Evolutionary conservation across 2,888 invertebrate genomes (phyloP).

Genomic region (Heliconius charithonia): DNA sequence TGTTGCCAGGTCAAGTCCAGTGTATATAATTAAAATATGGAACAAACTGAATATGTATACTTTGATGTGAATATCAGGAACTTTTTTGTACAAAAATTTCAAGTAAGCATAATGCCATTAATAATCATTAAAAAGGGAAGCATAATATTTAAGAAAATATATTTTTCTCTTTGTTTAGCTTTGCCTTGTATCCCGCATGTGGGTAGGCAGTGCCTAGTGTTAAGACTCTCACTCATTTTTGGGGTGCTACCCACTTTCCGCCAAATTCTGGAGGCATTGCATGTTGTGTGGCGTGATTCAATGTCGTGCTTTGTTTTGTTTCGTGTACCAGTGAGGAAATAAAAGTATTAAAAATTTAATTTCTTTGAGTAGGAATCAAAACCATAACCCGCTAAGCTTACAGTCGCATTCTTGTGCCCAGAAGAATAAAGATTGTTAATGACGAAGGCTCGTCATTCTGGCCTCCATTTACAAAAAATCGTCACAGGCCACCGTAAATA

Average conservation of each 20-base stretch:
- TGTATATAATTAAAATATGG: constrained; percentile 33
- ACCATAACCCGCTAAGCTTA: no score
- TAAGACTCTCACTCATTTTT: no score
- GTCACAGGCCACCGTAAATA: background rate
- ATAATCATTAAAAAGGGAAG: background rate
- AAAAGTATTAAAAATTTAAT: no score
- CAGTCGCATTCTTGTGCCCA: no score
- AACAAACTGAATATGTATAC: constrained; percentile 22
- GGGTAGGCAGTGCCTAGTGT: no score
- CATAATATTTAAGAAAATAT: background rate
- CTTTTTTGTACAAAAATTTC: constrained; percentile 3
- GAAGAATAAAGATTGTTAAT: background rate
- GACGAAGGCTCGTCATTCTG: background rate
- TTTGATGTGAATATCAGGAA: constrained; percentile 13
- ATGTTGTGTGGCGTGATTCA: no score
- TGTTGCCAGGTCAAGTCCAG: constrained; percentile 33
- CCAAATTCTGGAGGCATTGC: no score
- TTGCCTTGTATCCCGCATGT: no score
- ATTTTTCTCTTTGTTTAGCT: background rate
- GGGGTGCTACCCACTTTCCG: no score
- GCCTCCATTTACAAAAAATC: background rate
- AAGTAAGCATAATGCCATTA: background rate
- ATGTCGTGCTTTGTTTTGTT: no score
- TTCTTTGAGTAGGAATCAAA: no score
- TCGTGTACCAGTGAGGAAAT: no score